Evolutionary conservation across 1,140 invertebrate genomes (phyloP), one percentile per base, ranked within the genome.

Genomic region (Acromyrmex heyeri): DNA sequence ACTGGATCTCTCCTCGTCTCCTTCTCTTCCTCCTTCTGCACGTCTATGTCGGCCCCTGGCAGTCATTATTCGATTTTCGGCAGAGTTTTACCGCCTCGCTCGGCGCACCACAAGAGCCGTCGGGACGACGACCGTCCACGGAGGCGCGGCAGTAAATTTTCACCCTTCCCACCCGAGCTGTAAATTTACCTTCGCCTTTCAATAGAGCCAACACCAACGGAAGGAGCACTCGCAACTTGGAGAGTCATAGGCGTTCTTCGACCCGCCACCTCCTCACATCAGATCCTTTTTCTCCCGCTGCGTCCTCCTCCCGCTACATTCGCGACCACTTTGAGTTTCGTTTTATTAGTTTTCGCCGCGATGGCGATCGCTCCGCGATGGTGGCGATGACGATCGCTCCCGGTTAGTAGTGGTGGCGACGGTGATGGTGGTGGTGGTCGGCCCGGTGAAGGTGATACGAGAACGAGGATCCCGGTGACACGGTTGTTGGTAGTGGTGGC

Each of bases 171-270:
- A 57, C 78, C 67, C 67, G 61, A n/a, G 85, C 86, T 91, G 92
- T 93, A 93, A 93, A 93, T 93, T 93, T 87, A 90, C 86, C 91
- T 89, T 92, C 88, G 90, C 70, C 91, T 91, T 93, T 92, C 92
- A 92, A 92, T 92, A 93, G 86, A 82, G 18, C 86, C 86, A 86
- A 38, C 83, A 50, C 83, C 77, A 82, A 69, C 70, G 70, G 70
- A 88, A 87, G 76, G 72, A 64, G 59, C 83, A 57, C 48, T 73
- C 53, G 70, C 70, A 48, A 69, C 59, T 59, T 21, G 44, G 24
- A 50, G 65, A 44, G 48, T 57, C 85, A 72, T 30, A 24, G 59
- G 70, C 64, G 30, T 55, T 57, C 21, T 72, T 48, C 53, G 44
- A 44, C 62, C 61, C 44, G 76, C 65, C 59, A 16, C 24, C 70